A percentile compares a stretch with the other conserved stretches of the same genome.
These are phyloP conservation scores for Cassiopea andromeda DNA, from an alignment of 30 jellyfish, hydroid and myxozoan species.

Conservation along the genomic window DNA sequence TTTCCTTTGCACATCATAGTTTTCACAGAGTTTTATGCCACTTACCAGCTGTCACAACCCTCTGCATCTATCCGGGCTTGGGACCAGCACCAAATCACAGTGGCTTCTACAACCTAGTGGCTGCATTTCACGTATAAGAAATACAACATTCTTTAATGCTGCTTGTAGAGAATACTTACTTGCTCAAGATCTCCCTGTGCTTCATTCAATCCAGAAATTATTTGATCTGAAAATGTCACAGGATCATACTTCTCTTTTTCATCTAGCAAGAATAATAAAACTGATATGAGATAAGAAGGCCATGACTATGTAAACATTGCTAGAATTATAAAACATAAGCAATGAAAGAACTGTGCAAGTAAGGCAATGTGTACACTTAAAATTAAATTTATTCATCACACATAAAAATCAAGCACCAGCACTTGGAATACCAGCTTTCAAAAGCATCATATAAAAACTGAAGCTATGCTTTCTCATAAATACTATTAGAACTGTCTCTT, in stretches of 20 bases:
- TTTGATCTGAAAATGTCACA: constrained; percentile 92
- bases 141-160: neutral
- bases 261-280: constrained; percentile 51
- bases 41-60: neutral
- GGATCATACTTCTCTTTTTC: constrained; percentile 99
- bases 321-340: no score
- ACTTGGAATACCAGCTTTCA: no score
- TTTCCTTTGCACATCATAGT: neutral
- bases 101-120: neutral
- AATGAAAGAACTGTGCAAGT: no score
- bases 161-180: constrained; percentile 37
- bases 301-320: neutral
- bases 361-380: no score
- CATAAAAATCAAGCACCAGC: no score
- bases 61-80: neutral
- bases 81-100: neutral
- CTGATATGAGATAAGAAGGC: neutral
- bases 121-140: neutral
- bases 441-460: no score
- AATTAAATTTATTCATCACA: no score
- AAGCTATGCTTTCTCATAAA: no score
- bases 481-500: no score
- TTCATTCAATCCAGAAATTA: constrained; percentile 93
- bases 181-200: constrained; percentile 90
- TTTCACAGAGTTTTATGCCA: neutral